Evolutionary conservation across 2,888 invertebrate genomes (phyloP).

Genomic region (Strigamia transsilvanica): DNA sequence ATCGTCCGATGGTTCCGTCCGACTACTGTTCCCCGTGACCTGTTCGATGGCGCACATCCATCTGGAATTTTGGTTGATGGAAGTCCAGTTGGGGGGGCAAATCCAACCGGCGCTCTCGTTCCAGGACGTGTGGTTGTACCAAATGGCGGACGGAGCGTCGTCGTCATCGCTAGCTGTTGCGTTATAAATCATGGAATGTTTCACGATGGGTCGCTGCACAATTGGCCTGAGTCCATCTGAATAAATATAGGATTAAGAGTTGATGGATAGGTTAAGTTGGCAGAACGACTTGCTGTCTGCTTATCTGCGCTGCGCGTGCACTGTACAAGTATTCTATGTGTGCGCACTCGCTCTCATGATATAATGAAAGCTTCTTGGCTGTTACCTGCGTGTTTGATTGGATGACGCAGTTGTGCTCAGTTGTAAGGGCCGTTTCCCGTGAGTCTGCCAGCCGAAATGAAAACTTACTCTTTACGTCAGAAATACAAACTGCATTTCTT

Average conservation of each 20-base stretch:
- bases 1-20: neutral
- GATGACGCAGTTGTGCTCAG: slow-evolving; percentile 45
- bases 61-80: neutral
- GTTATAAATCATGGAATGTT: slow-evolving; percentile 32
- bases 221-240: slow-evolving; percentile 43
- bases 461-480: slow-evolving; percentile 23
- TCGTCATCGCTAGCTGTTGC: neutral
- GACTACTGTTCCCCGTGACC: neutral
- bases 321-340: too few species aligned
- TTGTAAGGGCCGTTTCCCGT: slow-evolving; percentile 18
- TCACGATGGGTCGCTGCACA: slow-evolving; percentile 39
- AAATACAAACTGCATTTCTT: slow-evolving; percentile 23
- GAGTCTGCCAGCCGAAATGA: slow-evolving; percentile 31
- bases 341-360: neutral
- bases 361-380: neutral
- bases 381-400: slow-evolving; percentile 34
- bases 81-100: slow-evolving; percentile 31
- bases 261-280: slow-evolving; percentile 1
- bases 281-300: neutral
- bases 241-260: slow-evolving; percentile 25
- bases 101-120: neutral
- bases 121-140: slow-evolving; percentile 26
- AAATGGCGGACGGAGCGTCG: slow-evolving; percentile 10
- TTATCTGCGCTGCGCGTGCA: neutral
- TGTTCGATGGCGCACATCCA: slow-evolving; percentile 37